Percentiles rank a stretch among this genome's conserved stretches.
These are phyloP conservation scores for Rhombomys opimus DNA, from an alignment of 2,113 vertebrate species.

Conservation along the genomic window DNA sequence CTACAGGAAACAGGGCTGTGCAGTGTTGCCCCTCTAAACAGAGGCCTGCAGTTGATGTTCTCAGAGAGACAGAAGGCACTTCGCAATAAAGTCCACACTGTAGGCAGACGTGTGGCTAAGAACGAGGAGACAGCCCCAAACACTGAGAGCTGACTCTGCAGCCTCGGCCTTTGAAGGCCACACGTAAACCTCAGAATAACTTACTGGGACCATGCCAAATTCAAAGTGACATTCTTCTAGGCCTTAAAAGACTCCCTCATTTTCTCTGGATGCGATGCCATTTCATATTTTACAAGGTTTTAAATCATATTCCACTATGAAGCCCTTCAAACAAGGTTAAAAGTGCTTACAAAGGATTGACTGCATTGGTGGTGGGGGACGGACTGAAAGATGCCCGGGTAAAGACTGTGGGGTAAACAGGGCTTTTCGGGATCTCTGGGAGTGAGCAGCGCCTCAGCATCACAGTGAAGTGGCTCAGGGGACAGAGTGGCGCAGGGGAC, in stretches of 20 bases:
- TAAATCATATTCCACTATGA: slow-evolving; percentile 53
- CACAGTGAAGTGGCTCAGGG: background rate
- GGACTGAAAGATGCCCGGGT: background rate
- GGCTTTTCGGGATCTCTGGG: background rate
- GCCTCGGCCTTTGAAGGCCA: background rate
- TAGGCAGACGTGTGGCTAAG: no score
- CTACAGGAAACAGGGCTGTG: background rate
- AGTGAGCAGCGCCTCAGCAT: background rate
- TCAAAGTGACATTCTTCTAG: background rate
- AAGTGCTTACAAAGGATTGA: background rate
- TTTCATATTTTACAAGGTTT: slow-evolving; percentile 66
- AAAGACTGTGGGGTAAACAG: background rate
- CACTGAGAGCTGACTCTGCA: background rate
- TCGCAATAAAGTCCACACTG: background rate
- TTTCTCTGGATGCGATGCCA: slow-evolving; percentile 57
- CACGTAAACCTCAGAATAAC: background rate
- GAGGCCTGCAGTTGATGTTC: no score
- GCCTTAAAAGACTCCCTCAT: background rate
- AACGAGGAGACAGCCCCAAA: background rate
- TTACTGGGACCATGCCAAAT: background rate
- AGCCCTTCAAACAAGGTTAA: slow-evolving; percentile 48
- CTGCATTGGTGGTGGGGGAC: background rate
- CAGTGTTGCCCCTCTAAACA: background rate
- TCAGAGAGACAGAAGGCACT: background rate
- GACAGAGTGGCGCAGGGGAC: background rate